phyloP scores from a whole-genome alignment of 1,140 invertebrate genomes.

The Spodoptera frugiperda region DNA sequence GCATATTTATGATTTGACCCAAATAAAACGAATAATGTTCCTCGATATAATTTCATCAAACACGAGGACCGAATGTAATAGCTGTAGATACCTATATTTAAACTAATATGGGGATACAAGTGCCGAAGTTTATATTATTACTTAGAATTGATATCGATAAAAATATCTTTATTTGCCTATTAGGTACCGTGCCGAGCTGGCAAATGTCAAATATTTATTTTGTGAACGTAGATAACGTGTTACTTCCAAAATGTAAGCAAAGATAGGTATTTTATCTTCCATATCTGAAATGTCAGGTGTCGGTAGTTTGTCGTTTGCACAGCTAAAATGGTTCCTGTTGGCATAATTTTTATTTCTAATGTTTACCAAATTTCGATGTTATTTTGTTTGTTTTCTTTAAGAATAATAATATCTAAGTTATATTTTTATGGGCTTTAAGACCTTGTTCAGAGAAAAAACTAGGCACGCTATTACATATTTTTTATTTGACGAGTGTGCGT shows the following conservation, averaged over 20 bases:
- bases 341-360: background rate
- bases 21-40: no score
- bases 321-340: no score
- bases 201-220: slow-evolving; percentile 26
- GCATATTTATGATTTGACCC: no score
- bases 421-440: no score
- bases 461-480: no score
- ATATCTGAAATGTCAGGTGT: slow-evolving; percentile 20
- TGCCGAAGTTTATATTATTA: background rate
- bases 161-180: slow-evolving; percentile 28
- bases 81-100: no score
- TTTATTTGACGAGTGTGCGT: no score
- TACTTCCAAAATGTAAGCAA: slow-evolving; percentile 30
- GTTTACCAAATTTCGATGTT: background rate
- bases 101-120: no score
- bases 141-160: slow-evolving; percentile 27
- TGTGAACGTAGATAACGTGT: slow-evolving; percentile 2
- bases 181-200: slow-evolving; percentile 12
- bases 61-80: no score
- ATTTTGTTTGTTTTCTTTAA: no score
- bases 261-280: slow-evolving; percentile 3
- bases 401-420: no score
- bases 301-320: background rate
- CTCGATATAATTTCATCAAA: background rate
- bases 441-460: no score